These are phyloP conservation scores for Gryllus bimaculatus DNA, from an alignment of 1,140 invertebrate genomes.

Conservation along the genomic window DNA sequence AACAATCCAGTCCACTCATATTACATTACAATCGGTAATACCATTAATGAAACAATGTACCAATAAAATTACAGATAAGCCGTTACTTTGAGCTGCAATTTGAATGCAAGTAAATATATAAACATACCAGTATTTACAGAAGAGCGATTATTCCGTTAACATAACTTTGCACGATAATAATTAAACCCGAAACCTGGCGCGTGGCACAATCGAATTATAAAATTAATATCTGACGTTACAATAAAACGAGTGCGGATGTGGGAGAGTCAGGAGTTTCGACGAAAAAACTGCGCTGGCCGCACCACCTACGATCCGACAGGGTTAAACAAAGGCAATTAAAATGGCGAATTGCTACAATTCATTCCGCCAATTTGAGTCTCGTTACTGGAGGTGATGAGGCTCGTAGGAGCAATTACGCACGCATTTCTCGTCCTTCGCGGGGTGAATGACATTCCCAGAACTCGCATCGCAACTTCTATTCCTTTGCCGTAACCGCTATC, in stretches of 20 bases:
- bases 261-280: neutral
- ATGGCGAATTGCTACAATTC: too few species aligned
- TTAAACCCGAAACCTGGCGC: neutral
- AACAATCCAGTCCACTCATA: neutral
- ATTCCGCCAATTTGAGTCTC: too few species aligned
- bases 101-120: conserved; percentile 2
- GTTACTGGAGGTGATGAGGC: too few species aligned
- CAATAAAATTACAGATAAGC: neutral
- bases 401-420: too few species aligned
- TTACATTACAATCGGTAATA: neutral
- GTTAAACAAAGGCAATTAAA: too few species aligned
- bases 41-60: neutral
- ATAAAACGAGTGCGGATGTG: neutral
- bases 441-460: too few species aligned
- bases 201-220: neutral
- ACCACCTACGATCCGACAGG: too few species aligned
- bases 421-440: too few species aligned
- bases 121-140: neutral
- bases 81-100: neutral
- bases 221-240: conserved; percentile 5
- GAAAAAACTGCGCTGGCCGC: neutral
- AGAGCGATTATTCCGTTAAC: neutral
- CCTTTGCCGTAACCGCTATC: too few species aligned
- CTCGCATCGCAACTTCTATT: too few species aligned
- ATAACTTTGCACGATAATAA: neutral